Conservation (phyloP, 2,888 invertebrate species). For the Leptinotarsa juncta region DNA sequence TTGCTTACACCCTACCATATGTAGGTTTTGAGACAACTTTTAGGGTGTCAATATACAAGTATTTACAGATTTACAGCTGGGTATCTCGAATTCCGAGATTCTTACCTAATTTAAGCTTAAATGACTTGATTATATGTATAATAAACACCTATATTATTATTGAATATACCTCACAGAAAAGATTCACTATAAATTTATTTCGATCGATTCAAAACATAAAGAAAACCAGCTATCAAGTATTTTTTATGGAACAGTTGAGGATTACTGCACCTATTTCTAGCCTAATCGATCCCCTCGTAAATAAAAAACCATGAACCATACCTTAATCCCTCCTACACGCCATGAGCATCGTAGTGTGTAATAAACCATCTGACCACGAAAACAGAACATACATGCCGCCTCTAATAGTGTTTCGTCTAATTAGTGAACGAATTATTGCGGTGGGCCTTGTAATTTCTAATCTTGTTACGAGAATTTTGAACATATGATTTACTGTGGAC, state of each 20-base stretch:
- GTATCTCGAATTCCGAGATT: too few relatives aligned
- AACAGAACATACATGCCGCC: conserved; percentile 22
- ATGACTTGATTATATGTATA: too few relatives aligned
- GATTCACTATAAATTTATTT: too few relatives aligned
- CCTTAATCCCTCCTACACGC: conserved; percentile 5
- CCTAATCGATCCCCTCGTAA: conserved; percentile 3
- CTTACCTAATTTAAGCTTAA: too few relatives aligned
- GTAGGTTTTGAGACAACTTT: too few relatives aligned
- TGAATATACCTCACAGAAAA: too few relatives aligned
- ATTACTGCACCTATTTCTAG: not conserved
- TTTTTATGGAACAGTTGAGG: not conserved
- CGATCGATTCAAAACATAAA: too few relatives aligned
- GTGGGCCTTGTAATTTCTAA: conserved; percentile 28
- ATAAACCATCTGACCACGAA: conserved; percentile 23
- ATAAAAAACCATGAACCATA: conserved; percentile 5
- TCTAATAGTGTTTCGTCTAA: conserved; percentile 34
- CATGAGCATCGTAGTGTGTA: conserved; percentile 1
- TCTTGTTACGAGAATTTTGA: conserved; percentile 27
- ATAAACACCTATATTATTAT: too few relatives aligned
- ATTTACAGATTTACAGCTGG: too few relatives aligned
- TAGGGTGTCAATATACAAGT: too few relatives aligned
- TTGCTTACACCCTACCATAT: too few relatives aligned
- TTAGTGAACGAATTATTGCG: conserved; percentile 36
- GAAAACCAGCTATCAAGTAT: too few relatives aligned
- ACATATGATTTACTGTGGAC: conserved; percentile 5